Percentiles rank a stretch among this genome's conserved stretches.
Evolutionary conservation across 2,797 vertebrate species (phyloP).

Genomic region (Lates japonicus): DNA sequence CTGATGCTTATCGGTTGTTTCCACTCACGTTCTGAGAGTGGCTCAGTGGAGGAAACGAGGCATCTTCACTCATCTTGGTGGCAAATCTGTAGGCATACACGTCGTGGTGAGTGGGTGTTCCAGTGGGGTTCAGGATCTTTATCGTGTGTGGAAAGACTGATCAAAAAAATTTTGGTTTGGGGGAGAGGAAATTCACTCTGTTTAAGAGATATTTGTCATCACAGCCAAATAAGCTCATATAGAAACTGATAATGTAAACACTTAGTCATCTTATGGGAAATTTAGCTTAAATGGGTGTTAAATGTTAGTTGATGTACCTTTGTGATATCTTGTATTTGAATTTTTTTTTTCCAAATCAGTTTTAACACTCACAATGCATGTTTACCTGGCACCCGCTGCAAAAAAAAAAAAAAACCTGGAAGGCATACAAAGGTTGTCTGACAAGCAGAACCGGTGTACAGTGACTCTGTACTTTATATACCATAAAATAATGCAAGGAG

Average conservation of each 20-base stretch:
- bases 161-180: not conserved
- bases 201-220: constrained; percentile 11
- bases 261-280: not conserved
- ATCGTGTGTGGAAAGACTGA: constrained; percentile 29
- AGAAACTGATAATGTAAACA: constrained; percentile 13
- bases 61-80: not conserved
- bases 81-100: not conserved
- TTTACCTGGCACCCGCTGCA: no score
- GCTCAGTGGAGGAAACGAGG: constrained; percentile 25
- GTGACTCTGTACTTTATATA: not conserved
- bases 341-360: no score
- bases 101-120: constrained; percentile 27
- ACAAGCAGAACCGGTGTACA: constrained; percentile 24
- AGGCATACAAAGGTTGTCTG: not conserved
- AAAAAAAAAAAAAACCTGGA: not conserved
- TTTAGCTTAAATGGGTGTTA: not conserved
- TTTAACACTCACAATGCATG: no score
- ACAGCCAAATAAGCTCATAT: not conserved
- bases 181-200: not conserved
- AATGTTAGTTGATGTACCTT: not conserved
- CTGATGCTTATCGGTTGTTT: constrained; percentile 60
- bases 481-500: not conserved
- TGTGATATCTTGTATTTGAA: no score
- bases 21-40: constrained; percentile 10
- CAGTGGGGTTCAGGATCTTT: constrained; percentile 56